These are phyloP conservation scores for Nymphalis c-album DNA, from an alignment of 2,888 invertebrate species.

Conservation along the genomic window DNA sequence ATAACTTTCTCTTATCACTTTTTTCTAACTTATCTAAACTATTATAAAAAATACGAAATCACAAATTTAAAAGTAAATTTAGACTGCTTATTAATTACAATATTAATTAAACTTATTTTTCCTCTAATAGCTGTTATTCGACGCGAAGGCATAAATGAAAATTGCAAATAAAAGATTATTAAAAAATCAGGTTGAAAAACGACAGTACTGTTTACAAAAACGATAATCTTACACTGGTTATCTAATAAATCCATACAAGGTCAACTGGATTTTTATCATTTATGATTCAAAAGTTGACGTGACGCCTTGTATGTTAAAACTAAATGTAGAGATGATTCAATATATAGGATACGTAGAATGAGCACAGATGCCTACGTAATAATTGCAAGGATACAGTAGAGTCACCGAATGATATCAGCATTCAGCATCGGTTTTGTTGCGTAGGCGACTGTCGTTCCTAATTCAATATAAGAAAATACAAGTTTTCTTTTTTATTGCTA, in stretches of 20 bases:
- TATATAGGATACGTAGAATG: conserved; percentile 8
- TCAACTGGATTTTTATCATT: conserved; percentile 22
- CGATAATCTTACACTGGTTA: conserved; percentile 9
- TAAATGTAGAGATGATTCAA: conserved; percentile 29
- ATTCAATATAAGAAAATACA: conserved; percentile 19
- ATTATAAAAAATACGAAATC: too few relatives aligned
- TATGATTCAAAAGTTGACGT: conserved; percentile 27
- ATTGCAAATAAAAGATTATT: too few relatives aligned
- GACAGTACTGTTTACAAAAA: background rate
- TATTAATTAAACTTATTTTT: too few relatives aligned
- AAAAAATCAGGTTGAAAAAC: background rate
- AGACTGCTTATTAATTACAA: too few relatives aligned
- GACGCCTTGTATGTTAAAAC: conserved; percentile 13
- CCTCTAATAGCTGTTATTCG: too few relatives aligned
- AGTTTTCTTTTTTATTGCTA: background rate
- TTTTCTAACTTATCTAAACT: too few relatives aligned
- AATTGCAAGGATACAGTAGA: conserved; percentile 40
- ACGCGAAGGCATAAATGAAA: too few relatives aligned
- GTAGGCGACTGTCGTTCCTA: conserved; percentile 38
- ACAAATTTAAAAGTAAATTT: too few relatives aligned
- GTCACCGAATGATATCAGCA: conserved; percentile 45
- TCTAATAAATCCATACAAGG: conserved; percentile 26
- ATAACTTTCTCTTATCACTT: too few relatives aligned
- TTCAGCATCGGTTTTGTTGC: conserved; percentile 39
- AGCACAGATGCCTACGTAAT: conserved; percentile 36